phyloP scores from a whole-genome alignment of 2,113 vertebrate species.

The Zapus hudsonius region DNA sequence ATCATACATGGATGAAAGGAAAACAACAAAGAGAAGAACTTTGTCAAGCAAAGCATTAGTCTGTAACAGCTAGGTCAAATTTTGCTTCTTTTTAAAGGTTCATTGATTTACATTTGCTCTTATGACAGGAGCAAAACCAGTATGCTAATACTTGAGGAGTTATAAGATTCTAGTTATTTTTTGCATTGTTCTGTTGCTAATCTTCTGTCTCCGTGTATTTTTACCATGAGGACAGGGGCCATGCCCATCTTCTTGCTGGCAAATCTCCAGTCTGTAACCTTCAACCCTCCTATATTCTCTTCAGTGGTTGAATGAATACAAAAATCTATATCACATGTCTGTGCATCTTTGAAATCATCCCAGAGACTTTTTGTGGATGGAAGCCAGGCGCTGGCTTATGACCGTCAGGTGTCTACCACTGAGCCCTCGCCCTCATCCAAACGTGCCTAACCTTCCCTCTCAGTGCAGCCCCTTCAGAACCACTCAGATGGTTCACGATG shows the following conservation, averaged over 20 bases:
- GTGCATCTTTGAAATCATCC: neutral
- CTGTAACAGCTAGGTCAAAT: slow-evolving; percentile 81
- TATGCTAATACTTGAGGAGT: neutral
- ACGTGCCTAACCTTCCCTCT: neutral
- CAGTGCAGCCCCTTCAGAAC: slow-evolving; percentile 11
- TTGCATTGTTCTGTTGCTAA: slow-evolving; percentile 10
- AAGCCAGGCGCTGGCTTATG: too few species aligned
- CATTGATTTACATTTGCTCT: slow-evolving; percentile 69
- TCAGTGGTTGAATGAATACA: neutral
- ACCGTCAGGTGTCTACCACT: too few species aligned
- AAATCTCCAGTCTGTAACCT: neutral
- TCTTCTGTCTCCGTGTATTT: neutral
- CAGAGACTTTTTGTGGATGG: neutral
- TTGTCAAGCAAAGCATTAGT: slow-evolving; percentile 68
- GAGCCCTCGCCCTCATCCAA: too few species aligned
- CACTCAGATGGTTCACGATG: neutral
- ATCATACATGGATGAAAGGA: neutral
- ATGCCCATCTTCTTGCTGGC: neutral
- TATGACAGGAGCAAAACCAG: slow-evolving; percentile 62
- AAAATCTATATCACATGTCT: neutral
- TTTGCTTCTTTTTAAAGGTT: slow-evolving; percentile 41
- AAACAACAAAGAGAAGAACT: slow-evolving; percentile 43
- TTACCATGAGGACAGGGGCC: neutral
- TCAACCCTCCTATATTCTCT: neutral
- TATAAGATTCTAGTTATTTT: slow-evolving; percentile 40